Evolutionary conservation across 2,113 vertebrate species (phyloP), one percentile per base, ranked within the genome.

Genomic region (Gobiocypris rarus): DNA sequence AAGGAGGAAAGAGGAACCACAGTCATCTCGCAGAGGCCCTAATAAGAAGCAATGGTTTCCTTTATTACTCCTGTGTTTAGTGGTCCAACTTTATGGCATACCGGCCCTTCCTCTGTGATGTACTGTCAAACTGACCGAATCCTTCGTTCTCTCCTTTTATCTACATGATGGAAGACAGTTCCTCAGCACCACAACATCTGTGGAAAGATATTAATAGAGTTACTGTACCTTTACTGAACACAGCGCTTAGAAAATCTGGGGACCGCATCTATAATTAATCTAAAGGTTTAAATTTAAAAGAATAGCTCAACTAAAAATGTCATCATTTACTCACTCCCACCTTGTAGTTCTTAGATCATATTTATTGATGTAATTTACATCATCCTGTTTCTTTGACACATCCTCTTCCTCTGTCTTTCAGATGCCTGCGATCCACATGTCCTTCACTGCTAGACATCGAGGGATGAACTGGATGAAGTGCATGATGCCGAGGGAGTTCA

Each of bases 1-100:
- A 45, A 85, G 26, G 75, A 77, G 69, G 43, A 50, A 26, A 31
- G 50, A 71, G n/a, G 65, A 50, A 54, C 77, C 65, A 69, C 43
- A 71, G 63, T 74, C 83, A 59, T 87, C 86, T 89, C 45, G 38
- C 85, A 78, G 80, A 41, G 76, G 43, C 77, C 52, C 63, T 85
- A 86, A 88, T 87, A 87, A 85, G 84, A 87, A 77, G 54, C 80
- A 75, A 86, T 86, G 48, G 73, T 86, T 89, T 79, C 63, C 77
- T 86, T 84, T 81, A 84, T 81, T 76, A 81, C 52, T 54, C 15
- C 69, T 17, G 52, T 85, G 82, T 86, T 85, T 82, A 84, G 67
- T 59, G 71, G 50, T 83, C 38, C 48, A 86, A 28, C 43, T 74
- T 81, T 73, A 83, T 73, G 84, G 77, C 76, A 19, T 34, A n/a